Percentiles rank a stretch among this genome's conserved stretches.
These are phyloP conservation scores for Caenorhabditis drosophilae DNA, from an alignment of 2,888 invertebrate species.

Conservation along the genomic window DNA sequence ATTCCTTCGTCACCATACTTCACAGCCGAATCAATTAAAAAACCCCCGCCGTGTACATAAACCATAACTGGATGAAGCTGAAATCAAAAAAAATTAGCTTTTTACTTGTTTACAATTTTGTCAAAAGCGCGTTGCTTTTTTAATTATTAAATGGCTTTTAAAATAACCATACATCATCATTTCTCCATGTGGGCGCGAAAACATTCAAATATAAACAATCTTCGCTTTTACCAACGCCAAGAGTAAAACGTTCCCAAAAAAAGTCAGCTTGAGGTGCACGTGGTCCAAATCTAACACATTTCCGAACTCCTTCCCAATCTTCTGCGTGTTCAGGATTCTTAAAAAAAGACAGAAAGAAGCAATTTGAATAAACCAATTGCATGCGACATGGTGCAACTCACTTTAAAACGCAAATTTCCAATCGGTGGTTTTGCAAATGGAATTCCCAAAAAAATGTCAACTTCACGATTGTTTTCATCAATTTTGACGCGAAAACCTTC, in stretches of 20 bases:
- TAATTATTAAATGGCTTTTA: no score
- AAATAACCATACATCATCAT: conserved; percentile 29
- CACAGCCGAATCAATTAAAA: conserved; percentile 50
- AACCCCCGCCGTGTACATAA: conserved; percentile 57
- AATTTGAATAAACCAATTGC: no score
- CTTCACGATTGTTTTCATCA: conserved; percentile 41
- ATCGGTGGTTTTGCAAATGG: conserved; percentile 64
- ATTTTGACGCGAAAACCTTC: conserved; percentile 49
- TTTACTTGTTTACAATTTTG: neutral
- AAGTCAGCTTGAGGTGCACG: conserved; percentile 59
- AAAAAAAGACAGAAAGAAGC: no score
- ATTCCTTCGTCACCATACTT: conserved; percentile 59
- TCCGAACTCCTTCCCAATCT: conserved; percentile 51
- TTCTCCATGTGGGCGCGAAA: conserved; percentile 57
- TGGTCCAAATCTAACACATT: conserved; percentile 44
- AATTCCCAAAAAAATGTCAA: conserved; percentile 57
- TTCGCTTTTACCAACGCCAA: conserved; percentile 54
- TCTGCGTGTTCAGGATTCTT: conserved; percentile 54
- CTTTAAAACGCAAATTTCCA: conserved; percentile 59
- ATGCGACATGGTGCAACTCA: no score
- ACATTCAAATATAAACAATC: conserved; percentile 63
- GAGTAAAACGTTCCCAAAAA: conserved; percentile 49
- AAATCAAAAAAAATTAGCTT: conserved; percentile 6
- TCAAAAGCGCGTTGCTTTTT: neutral
- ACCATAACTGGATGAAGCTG: conserved; percentile 54